Evolutionary conservation across 2,113 vertebrate species (phyloP).

Genomic region (Brachyistius frenatus): DNA sequence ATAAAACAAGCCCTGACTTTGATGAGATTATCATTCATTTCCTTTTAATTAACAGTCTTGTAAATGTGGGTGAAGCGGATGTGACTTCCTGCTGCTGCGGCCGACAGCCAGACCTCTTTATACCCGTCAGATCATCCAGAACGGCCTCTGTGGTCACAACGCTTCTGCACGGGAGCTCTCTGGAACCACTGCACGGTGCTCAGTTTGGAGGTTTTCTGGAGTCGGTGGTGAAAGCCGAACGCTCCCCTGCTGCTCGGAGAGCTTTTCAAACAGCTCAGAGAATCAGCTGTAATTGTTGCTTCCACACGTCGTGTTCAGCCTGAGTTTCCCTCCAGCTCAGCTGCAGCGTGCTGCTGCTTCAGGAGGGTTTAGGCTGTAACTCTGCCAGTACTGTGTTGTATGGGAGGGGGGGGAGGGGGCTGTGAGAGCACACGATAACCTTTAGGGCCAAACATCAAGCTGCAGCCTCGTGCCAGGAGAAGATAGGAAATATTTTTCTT

Average conservation of each 20-base stretch:
- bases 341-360: not conserved
- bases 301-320: not conserved
- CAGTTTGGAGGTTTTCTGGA: no score
- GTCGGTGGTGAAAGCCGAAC: not conserved
- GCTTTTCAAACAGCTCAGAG: not conserved
- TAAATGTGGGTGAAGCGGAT: not conserved
- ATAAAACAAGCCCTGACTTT: constrained; percentile 67
- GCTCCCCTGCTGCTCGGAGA: constrained; percentile 7
- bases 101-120: not conserved
- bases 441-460: constrained; percentile 54
- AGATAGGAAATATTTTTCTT: constrained; percentile 49
- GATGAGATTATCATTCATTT: constrained; percentile 67
- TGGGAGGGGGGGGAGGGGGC: not conserved
- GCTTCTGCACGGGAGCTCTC: no score
- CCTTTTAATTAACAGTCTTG: constrained; percentile 68
- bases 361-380: constrained; percentile 1
- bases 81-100: no score
- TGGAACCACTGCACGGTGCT: no score
- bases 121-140: no score
- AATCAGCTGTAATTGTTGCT: constrained; percentile 14
- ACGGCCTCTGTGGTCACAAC: no score
- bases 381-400: constrained; percentile 25
- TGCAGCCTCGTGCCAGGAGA: constrained; percentile 25
- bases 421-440: constrained; percentile 46
- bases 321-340: not conserved